phyloP scores from a whole-genome alignment of 2,888 invertebrate genomes.

The Nemoura dubitans region DNA sequence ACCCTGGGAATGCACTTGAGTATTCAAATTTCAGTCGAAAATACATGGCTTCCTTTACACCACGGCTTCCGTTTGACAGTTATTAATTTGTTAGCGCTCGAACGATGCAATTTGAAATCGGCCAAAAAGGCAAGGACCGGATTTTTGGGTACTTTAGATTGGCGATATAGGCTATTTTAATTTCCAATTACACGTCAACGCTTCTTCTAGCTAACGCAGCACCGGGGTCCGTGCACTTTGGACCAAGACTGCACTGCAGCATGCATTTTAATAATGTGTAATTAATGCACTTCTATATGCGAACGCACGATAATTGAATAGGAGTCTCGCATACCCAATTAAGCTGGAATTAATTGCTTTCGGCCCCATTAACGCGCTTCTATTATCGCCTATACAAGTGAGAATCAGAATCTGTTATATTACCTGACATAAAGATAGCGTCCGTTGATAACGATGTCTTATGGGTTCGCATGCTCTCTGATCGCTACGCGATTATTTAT shows the following conservation, averaged over 20 bases:
- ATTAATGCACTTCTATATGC: background rate
- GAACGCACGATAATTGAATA: constrained; percentile 5
- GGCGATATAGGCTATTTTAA: background rate
- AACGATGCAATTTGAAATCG: constrained; percentile 1
- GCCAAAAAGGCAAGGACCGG: background rate
- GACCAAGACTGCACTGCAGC: background rate
- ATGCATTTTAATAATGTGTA: background rate
- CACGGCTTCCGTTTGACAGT: background rate
- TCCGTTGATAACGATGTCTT: background rate
- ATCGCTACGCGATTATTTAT: constrained; percentile 25
- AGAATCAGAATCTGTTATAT: constrained; percentile 2
- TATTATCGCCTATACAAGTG: constrained; percentile 12
- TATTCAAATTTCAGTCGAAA: background rate
- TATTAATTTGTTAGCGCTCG: background rate
- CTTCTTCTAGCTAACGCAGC: background rate
- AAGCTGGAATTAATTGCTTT: background rate
- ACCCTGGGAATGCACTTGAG: background rate
- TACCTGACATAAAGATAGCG: background rate
- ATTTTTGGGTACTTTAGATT: background rate
- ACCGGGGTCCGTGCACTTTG: background rate
- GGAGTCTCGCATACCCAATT: background rate
- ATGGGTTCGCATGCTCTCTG: background rate
- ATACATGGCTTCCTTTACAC: background rate
- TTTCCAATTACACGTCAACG: background rate
- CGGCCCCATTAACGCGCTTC: background rate